A percentile compares a stretch with the other conserved stretches of the same genome.
phyloP scores from a whole-genome alignment of 2,888 invertebrate genomes.

The Spisula subtruncata region DNA sequence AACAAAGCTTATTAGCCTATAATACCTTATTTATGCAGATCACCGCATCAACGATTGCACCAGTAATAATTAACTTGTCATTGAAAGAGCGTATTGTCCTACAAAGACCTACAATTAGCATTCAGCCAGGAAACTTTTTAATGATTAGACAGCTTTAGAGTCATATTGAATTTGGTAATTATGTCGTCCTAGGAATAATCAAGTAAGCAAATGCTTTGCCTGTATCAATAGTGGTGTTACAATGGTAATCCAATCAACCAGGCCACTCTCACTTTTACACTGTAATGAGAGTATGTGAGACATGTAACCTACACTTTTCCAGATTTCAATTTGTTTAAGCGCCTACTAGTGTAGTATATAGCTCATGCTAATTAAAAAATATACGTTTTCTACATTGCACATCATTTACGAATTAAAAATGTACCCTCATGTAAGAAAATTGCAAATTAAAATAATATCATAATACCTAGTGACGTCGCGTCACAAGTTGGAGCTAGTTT shows the following conservation, averaged over 20 bases:
- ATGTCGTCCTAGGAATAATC: no score
- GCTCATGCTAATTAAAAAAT: not conserved
- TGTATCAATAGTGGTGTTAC: not conserved
- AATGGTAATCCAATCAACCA: not conserved
- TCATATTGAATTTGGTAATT: conserved; percentile 5
- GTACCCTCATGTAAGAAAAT: no score
- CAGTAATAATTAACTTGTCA: not conserved
- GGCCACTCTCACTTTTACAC: not conserved
- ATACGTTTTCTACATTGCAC: no score
- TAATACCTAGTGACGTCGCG: no score
- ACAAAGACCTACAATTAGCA: not conserved
- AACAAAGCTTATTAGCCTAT: not conserved
- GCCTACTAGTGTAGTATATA: not conserved
- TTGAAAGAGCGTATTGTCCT: conserved; percentile 12
- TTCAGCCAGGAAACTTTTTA: not conserved
- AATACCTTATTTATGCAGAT: not conserved
- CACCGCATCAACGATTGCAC: not conserved
- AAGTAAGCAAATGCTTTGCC: no score
- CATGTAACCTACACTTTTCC: not conserved
- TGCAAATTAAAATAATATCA: no score
- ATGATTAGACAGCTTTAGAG: not conserved
- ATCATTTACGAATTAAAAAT: no score
- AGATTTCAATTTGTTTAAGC: not conserved
- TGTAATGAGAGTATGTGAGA: not conserved
- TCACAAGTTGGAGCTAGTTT: no score